Conservation (phyloP, 2,888 invertebrate genomes). For the Macrophya alboannulata region DNA sequence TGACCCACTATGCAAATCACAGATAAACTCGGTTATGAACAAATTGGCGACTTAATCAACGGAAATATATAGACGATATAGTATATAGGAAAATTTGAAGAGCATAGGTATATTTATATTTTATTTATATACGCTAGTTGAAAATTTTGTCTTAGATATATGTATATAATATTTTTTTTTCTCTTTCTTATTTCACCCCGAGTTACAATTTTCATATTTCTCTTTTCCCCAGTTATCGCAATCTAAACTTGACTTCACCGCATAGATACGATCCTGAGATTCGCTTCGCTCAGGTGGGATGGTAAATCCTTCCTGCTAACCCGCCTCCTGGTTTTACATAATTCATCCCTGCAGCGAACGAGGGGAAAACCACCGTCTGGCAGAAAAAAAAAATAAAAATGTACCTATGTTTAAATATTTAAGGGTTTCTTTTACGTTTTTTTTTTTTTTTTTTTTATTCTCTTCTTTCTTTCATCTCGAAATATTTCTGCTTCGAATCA, state of each 20-base stretch:
- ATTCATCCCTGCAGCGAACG: conserved; percentile 14
- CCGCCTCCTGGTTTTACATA: conserved; percentile 17
- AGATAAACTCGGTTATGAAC: conserved; percentile 11
- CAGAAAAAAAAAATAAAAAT: neutral
- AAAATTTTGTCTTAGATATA: neutral
- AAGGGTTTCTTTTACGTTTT: neutral
- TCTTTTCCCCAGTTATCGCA: neutral
- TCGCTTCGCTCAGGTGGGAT: neutral
- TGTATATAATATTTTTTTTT: neutral
- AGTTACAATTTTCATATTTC: neutral
- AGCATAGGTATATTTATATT: neutral
- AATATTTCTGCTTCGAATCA: neutral
- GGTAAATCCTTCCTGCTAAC: conserved; percentile 29
- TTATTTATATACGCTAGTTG: neutral
- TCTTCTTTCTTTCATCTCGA: neutral
- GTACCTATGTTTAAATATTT: neutral
- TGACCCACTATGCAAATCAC: conserved; percentile 3
- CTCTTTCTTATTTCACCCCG: neutral
- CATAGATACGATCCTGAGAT: conserved; percentile 29
- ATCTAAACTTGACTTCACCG: neutral
- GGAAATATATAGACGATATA: neutral
- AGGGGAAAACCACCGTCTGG: neutral
- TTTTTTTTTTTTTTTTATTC: neutral
- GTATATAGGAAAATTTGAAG: neutral
- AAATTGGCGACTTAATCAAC: conserved; percentile 1